Evolutionary conservation across 1,140 invertebrate genomes (phyloP).

Genomic region (Drosophila elegans): DNA sequence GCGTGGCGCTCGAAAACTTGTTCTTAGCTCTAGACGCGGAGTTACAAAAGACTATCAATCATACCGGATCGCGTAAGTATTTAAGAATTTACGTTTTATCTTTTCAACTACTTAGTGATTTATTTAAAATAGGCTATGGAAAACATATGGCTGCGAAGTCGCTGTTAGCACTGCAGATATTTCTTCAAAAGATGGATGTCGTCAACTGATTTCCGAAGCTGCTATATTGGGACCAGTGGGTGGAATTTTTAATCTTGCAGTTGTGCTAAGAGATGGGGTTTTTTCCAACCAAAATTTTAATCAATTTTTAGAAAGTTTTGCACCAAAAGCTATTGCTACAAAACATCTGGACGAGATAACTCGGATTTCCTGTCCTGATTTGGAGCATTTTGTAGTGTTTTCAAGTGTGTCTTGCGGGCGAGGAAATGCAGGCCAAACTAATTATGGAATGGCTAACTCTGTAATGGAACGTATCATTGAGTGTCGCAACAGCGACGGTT

Average conservation of each 20-base stretch:
- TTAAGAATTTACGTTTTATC: background rate
- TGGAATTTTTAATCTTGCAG: constrained; percentile 93
- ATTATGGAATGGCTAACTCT: constrained; percentile 93
- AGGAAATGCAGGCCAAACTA: constrained; percentile 95
- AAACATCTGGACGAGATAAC: constrained; percentile 87
- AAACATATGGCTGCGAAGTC: constrained; percentile 87
- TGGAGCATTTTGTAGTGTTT: constrained; percentile 91
- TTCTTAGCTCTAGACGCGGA: constrained; percentile 92
- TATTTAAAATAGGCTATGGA: constrained; percentile 86
- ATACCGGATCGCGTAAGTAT: constrained; percentile 86
- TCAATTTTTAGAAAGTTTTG: constrained; percentile 86
- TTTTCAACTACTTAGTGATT: background rate
- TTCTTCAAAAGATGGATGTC: constrained; percentile 87
- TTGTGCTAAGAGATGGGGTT: constrained; percentile 88
- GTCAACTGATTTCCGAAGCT: constrained; percentile 88
- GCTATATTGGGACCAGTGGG: constrained; percentile 88
- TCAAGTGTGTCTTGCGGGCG: constrained; percentile 95
- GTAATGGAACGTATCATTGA: constrained; percentile 91
- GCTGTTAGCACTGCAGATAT: constrained; percentile 88
- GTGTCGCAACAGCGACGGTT: constrained; percentile 86
- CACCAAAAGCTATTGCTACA: constrained; percentile 88
- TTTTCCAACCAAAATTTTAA: constrained; percentile 88
- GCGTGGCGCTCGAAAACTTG: constrained; percentile 91
- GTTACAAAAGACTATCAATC: constrained; percentile 92
- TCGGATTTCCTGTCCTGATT: constrained; percentile 86